Percentiles rank a stretch among this genome's conserved stretches.
Evolutionary conservation across 2,888 invertebrate species (phyloP).

Genomic region (Tinea pellionella): DNA sequence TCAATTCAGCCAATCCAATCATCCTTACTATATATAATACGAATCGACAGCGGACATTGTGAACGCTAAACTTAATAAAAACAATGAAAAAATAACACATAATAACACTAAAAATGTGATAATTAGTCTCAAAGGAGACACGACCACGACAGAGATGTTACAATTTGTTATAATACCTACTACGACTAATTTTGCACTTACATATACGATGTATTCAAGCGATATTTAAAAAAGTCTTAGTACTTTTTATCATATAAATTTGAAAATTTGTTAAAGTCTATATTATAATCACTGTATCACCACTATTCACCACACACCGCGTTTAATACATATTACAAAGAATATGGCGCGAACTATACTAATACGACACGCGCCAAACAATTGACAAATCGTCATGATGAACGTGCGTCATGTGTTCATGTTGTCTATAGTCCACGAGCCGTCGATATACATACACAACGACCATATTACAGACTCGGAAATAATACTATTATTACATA

Average conservation of each 20-base stretch:
- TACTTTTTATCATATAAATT: slow-evolving; percentile 63
- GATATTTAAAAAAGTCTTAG: slow-evolving; percentile 63
- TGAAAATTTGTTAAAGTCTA: slow-evolving; percentile 70
- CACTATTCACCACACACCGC: slow-evolving; percentile 35
- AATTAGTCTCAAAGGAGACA: background rate
- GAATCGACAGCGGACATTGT: background rate
- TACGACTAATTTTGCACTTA: slow-evolving; percentile 64
- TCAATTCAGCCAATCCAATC: too few species aligned
- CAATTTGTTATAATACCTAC: slow-evolving; percentile 70
- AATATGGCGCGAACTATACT: background rate
- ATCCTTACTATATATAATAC: too few species aligned
- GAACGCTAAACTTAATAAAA: slow-evolving; percentile 14
- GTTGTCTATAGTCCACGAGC: too few species aligned
- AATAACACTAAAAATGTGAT: slow-evolving; percentile 14
- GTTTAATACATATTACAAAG: background rate
- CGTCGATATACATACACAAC: too few species aligned
- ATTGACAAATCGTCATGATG: too few species aligned
- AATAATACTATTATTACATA: too few species aligned
- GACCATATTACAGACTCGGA: too few species aligned
- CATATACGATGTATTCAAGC: slow-evolving; percentile 61
- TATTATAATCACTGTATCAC: slow-evolving; percentile 51
- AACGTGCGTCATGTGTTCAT: too few species aligned
- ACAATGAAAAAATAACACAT: slow-evolving; percentile 17
- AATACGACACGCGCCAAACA: background rate
- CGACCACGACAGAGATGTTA: slow-evolving; percentile 16